Percentiles rank a stretch among this genome's conserved stretches.
Conservation (phyloP, 2,888 invertebrate genomes). For the Oligia strigilis region DNA sequence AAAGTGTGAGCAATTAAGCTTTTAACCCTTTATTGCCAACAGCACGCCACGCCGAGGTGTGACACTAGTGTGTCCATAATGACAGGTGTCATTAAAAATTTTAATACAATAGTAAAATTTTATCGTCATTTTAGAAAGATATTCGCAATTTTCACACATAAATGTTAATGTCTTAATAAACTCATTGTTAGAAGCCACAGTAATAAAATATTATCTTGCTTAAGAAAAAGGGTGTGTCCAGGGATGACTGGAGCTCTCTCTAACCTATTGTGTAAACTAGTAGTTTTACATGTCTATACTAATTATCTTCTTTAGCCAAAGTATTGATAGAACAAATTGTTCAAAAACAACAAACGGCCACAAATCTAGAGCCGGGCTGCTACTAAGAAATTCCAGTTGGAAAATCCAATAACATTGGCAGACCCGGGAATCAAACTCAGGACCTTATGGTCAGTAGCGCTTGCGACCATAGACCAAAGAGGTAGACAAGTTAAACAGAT, state of each 20-base stretch:
- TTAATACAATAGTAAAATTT: conserved; percentile 30
- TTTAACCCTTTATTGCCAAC: conserved; percentile 46
- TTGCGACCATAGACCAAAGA: not conserved
- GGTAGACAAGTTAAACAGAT: not conserved
- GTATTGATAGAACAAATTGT: not conserved
- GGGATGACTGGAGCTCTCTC: conserved; percentile 1
- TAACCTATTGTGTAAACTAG: conserved; percentile 22
- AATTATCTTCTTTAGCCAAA: not conserved
- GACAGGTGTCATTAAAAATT: conserved; percentile 42
- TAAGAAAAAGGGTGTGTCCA: conserved; percentile 13
- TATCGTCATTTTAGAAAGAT: conserved; percentile 41
- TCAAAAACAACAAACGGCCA: not conserved
- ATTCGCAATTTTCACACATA: conserved; percentile 39
- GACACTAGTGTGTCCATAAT: conserved; percentile 33
- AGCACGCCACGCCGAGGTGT: conserved; percentile 35
- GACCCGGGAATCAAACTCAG: not conserved
- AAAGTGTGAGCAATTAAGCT: conserved; percentile 57
- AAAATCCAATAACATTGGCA: not conserved
- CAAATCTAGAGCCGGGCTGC: not conserved
- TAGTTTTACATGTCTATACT: not conserved
- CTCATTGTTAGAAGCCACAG: conserved; percentile 17
- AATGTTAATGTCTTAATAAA: conserved; percentile 41
- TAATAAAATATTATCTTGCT: conserved; percentile 21
- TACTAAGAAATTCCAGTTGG: not conserved
- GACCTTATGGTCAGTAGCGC: not conserved